Conservation (phyloP, 2,797 vertebrate genomes). For the Pelodytes ibericus region DNA sequence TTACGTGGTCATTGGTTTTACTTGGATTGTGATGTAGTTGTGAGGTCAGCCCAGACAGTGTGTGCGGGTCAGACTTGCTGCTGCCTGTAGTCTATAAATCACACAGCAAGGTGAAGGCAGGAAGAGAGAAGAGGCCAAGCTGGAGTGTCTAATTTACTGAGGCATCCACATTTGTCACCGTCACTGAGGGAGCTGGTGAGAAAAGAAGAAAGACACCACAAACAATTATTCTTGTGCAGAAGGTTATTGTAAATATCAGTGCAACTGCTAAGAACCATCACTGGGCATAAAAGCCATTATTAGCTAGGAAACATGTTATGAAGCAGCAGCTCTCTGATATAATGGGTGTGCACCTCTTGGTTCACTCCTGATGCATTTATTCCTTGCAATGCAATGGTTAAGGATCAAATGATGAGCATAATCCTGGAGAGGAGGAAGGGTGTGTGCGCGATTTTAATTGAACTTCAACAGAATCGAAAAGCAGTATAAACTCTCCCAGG, state of each 20-base stretch:
- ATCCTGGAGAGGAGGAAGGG: not conserved
- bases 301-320: constrained; percentile 33
- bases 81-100: constrained; percentile 54
- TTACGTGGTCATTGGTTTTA: constrained; percentile 18
- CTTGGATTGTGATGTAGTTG: constrained; percentile 21
- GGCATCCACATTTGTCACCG: constrained; percentile 56
- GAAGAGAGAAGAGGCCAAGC: constrained; percentile 40
- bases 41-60: not conserved
- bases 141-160: constrained; percentile 55
- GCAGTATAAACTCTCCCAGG: constrained; percentile 13
- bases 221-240: constrained; percentile 54
- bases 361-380: not conserved
- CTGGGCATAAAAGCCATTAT: constrained; percentile 47
- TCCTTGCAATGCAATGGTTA: constrained; percentile 18
- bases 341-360: not conserved
- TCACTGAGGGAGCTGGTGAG: constrained; percentile 53
- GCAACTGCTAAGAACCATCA: constrained; percentile 47
- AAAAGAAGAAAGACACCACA: constrained; percentile 45
- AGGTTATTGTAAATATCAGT: constrained; percentile 54
- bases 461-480: constrained; percentile 17
- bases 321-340: constrained; percentile 10
- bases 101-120: constrained; percentile 53
- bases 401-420: not conserved
- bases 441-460: constrained; percentile 26
- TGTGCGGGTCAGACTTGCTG: constrained; percentile 40